phyloP scores from a whole-genome alignment of 2,113 vertebrate genomes.

The human (Homo sapiens) region GRCh38 chr3:23531501-23532000 shows the following conservation, averaged over 20 bases:
- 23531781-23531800: too few relatives aligned
- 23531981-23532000: too few relatives aligned
- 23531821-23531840: too few relatives aligned
- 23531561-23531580: background rate
- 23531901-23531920: too few relatives aligned
- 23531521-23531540: slow-evolving; percentile 21
- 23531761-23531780: background rate
- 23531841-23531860: too few relatives aligned
- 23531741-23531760: background rate
- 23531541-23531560: background rate
- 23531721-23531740: background rate
- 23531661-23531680: background rate
- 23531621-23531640: background rate
- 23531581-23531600: background rate
- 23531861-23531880: too few relatives aligned
- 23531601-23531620: background rate
- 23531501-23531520: background rate
- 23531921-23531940: too few relatives aligned
- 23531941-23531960: too few relatives aligned
- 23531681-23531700: background rate
- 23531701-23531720: background rate
- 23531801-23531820: too few relatives aligned
- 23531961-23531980: too few relatives aligned
- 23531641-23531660: background rate
- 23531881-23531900: too few relatives aligned